A percentile compares a stretch with the other conserved stretches of the same genome.
phyloP scores from a whole-genome alignment of 2,797 vertebrate genomes.

The Microcaecilia unicolor region DNA sequence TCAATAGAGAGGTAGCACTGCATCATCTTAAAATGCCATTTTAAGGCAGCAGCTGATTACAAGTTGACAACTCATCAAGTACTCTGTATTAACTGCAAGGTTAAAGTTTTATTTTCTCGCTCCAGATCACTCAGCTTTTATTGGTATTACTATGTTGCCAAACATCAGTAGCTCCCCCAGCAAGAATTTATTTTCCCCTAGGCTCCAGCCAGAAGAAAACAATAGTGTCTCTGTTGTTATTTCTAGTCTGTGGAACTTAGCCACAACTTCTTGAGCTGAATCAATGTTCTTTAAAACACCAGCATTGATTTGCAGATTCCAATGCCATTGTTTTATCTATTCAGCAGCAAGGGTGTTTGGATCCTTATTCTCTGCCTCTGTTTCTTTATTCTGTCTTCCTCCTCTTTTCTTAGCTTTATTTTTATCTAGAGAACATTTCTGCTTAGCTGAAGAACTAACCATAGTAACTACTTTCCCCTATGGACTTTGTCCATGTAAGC shows the following conservation, averaged over 20 bases:
- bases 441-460: constrained; percentile 6
- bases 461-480: not conserved
- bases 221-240: constrained; percentile 2
- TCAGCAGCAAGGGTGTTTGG: constrained; percentile 5
- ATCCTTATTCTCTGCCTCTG: constrained; percentile 4
- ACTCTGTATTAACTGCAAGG: constrained; percentile 14
- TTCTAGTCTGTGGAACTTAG: constrained; percentile 19
- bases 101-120: constrained; percentile 17
- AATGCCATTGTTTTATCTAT: constrained; percentile 31
- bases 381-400: constrained; percentile 4
- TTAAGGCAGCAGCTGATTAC: not conserved
- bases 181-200: constrained; percentile 20
- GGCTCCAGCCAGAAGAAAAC: constrained; percentile 16
- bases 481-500: constrained; percentile 9
- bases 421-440: constrained; percentile 1
- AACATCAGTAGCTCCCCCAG: constrained; percentile 10
- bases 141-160: constrained; percentile 12
- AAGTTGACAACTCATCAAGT: no score
- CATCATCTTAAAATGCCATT: not conserved
- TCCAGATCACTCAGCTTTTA: constrained; percentile 17
- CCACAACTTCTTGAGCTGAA: constrained; percentile 21
- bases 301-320: constrained; percentile 36
- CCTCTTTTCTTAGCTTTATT: not conserved
- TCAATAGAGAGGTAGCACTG: not conserved
- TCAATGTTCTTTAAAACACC: constrained; percentile 37